Conservation (phyloP, 1,140 invertebrate genomes). For the Papilio machaon region DNA sequence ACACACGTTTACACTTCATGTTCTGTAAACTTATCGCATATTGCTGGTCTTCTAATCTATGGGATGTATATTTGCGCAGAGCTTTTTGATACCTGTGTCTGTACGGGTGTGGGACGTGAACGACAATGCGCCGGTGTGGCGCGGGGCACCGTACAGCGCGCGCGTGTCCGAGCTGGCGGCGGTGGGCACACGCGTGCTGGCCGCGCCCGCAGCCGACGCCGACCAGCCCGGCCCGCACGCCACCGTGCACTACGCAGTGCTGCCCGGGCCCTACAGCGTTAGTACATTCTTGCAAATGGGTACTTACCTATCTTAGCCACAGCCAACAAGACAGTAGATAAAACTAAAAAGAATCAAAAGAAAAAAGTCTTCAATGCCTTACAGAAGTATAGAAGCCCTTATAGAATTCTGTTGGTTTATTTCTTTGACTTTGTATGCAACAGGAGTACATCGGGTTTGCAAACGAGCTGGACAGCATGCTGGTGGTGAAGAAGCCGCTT, state of each 20-base stretch:
- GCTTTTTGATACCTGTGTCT: conserved; percentile 93
- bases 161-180: conserved; percentile 94
- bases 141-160: conserved; percentile 90
- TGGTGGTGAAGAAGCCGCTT: conserved; percentile 90
- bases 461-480: conserved; percentile 92
- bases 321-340: not conserved
- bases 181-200: conserved; percentile 89
- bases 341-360: too few species aligned
- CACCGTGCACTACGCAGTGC: conserved; percentile 92
- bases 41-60: not conserved
- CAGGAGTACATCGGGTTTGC: conserved; percentile 92
- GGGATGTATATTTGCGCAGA: conserved; percentile 77
- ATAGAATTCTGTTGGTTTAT: too few species aligned
- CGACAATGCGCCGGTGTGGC: conserved; percentile 93
- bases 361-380: too few species aligned
- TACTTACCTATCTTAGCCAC: too few species aligned
- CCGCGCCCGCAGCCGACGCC: conserved; percentile 90
- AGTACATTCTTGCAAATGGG: conserved; percentile 51
- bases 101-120: conserved; percentile 96
- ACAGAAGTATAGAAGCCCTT: too few species aligned
- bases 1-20: too few species aligned
- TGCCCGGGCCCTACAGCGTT: conserved; percentile 89
- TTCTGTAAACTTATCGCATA: too few species aligned
- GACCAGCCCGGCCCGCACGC: conserved; percentile 95
- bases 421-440: not conserved